phyloP scores from a whole-genome alignment of 2,113 vertebrate species.

The Ictalurus furcatus region DNA sequence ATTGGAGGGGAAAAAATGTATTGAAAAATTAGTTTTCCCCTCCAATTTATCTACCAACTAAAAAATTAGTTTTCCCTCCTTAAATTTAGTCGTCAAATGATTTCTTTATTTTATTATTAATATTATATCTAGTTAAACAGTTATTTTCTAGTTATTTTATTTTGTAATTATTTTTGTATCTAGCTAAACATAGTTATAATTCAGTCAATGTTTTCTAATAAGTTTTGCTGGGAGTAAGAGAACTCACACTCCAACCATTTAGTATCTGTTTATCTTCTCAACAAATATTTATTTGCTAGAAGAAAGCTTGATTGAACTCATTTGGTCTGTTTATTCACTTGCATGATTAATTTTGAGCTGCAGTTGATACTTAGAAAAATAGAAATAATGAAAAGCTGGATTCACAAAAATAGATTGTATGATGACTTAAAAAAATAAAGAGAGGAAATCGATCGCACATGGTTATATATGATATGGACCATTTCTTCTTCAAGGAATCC shows the following conservation, averaged over 20 bases:
- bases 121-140: not conserved
- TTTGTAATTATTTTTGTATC: not conserved
- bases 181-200: not conserved
- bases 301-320: not conserved
- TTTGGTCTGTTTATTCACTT: not conserved
- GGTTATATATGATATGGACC: not conserved
- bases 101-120: not conserved
- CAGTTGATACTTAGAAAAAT: not conserved
- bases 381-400: not conserved
- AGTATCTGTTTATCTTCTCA: slow-evolving; percentile 4
- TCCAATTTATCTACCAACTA: too few relatives aligned
- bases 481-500: not conserved
- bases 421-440: not conserved
- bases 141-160: not conserved
- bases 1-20: slow-evolving; percentile 12
- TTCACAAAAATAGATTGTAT: not conserved
- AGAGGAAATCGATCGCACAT: not conserved
- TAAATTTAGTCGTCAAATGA: not conserved
- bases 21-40: not conserved
- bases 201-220: not conserved
- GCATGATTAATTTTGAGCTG: not conserved
- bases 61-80: not conserved
- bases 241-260: not conserved
- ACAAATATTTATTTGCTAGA: slow-evolving; percentile 9
- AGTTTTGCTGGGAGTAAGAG: not conserved